Conservation (phyloP, 2,888 invertebrate species). For the Heterodera filipjevi region DNA sequence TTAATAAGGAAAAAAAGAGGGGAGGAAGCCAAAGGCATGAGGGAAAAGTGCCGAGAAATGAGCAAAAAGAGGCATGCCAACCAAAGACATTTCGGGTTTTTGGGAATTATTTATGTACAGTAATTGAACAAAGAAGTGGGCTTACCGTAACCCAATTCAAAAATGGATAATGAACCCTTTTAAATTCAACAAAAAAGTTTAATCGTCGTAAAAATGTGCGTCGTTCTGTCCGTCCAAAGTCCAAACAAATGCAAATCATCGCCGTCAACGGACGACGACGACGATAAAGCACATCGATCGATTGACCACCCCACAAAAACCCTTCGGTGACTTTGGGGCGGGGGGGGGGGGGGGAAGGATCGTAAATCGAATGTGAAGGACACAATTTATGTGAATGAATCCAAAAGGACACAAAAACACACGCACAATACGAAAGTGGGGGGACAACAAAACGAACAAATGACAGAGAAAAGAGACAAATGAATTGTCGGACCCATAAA, state of each 20-base stretch:
- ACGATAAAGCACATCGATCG: constrained; percentile 8
- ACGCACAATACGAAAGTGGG: not conserved
- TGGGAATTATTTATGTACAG: too few species aligned
- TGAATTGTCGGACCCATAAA: too few species aligned
- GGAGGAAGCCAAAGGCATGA: too few species aligned
- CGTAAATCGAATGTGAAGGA: constrained; percentile 1
- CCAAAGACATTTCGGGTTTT: too few species aligned
- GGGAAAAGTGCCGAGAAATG: too few species aligned
- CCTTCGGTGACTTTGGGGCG: not conserved
- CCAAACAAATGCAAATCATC: constrained; percentile 14
- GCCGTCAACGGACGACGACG: not conserved
- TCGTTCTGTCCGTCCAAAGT: not conserved
- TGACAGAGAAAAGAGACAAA: not conserved
- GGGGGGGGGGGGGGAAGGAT: not conserved
- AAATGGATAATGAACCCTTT: too few species aligned
- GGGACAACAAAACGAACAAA: not conserved
- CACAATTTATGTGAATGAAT: not conserved
- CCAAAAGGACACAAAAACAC: not conserved
- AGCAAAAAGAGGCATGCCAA: too few species aligned
- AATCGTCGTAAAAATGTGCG: not conserved
- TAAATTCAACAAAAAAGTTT: too few species aligned
- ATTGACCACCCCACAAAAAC: constrained; percentile 7
- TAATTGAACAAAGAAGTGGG: too few species aligned
- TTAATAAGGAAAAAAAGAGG: too few species aligned
- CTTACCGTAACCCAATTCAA: too few species aligned